Evolutionary conservation across 2,797 vertebrate genomes (phyloP), one percentile per base, ranked within the genome.

Genomic region (Argentina silus): DNA sequence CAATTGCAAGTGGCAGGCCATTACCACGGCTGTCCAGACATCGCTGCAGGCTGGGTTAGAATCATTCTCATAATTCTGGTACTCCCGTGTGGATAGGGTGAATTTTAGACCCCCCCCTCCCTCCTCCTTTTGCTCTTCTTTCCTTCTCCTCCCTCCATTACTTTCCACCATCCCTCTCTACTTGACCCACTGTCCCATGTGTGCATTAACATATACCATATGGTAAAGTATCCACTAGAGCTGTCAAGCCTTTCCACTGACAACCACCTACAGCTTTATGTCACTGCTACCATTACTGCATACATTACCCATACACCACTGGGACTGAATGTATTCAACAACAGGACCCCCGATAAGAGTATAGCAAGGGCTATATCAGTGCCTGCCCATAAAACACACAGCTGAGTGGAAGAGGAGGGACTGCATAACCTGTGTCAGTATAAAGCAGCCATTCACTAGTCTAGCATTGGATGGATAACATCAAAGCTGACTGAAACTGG

Each of bases 1-100:
- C 86, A 83, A 90, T 89, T 91, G 87, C 86, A 90, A 91, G 84
- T 89, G 92, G 89, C 90, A 90, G 85, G 82, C 80, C 81, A 87
- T 91, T 91, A 88, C 89, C 80, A 75, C 60, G 79, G 76, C 83
- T 87, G 75, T 85, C 85, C 82, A 84, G 83, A 86, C 83, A 79
- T 68, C 51, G 81, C 82, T 78, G 81, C 74, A 73, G 83, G 88
- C 82, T 53, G 73, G 80, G 82, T 81, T 81, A 76, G 77, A 76
- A 85, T 84, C 78, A 77, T 86, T 82, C 77, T 85, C 78, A 63
- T 78, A 87, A 86, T 86, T 88, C 76, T 64, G 67, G 62, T 74
- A 60, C 74, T 78, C 72, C 79, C 81, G 15, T 48, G 44, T 12
- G 17, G 63, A 36, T 19, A n/a, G 7, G 15, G 15, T 56, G 7